phyloP scores from a whole-genome alignment of 2,888 invertebrate species.

The Sphecodes monilicornis region DNA sequence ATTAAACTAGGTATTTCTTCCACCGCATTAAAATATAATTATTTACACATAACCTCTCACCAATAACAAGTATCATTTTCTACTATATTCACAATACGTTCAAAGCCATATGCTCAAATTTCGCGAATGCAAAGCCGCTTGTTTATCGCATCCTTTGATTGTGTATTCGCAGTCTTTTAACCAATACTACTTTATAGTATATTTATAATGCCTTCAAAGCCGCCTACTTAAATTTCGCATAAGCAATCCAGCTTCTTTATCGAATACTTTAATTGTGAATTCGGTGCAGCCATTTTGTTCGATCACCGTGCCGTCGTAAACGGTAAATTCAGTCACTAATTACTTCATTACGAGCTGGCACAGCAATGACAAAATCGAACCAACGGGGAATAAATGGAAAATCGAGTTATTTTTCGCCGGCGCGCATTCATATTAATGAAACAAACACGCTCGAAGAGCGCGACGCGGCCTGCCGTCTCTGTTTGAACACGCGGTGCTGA shows the following conservation, averaged over 20 bases:
- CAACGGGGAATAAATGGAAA: constrained; percentile 1
- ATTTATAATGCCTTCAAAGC: neutral
- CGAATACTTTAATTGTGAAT: neutral
- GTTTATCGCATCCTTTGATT: neutral
- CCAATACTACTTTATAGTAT: too few relatives aligned
- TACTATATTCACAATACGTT: too few relatives aligned
- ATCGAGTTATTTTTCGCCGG: constrained; percentile 27
- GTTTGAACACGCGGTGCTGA: constrained; percentile 24
- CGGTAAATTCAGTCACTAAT: neutral
- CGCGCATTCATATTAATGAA: constrained; percentile 50
- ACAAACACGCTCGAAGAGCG: constrained; percentile 37
- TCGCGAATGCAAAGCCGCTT: neutral
- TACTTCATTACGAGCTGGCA: neutral
- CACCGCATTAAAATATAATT: too few relatives aligned
- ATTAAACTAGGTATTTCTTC: too few relatives aligned
- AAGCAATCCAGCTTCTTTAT: neutral
- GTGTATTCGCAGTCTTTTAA: neutral
- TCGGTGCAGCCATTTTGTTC: neutral
- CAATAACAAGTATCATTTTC: too few relatives aligned
- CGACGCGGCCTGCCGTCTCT: constrained; percentile 26
- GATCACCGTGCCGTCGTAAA: neutral
- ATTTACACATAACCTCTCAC: too few relatives aligned
- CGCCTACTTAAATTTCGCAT: neutral
- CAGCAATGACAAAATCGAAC: neutral
- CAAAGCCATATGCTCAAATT: neutral